These are phyloP conservation scores for Platichthys flesus DNA, from an alignment of 2,113 vertebrate species.

Conservation along the genomic window DNA sequence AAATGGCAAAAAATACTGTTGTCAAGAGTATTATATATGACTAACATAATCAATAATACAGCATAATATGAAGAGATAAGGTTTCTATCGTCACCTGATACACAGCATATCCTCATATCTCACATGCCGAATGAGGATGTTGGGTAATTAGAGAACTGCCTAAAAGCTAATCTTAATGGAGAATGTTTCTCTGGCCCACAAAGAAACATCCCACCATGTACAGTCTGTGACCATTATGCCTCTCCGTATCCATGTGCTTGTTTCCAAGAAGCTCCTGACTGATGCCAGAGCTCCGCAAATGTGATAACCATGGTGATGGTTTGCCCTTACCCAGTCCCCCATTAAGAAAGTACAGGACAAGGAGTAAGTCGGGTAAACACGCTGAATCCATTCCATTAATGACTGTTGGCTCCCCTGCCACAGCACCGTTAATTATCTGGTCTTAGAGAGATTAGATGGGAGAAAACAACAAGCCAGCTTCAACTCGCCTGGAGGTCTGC, in stretches of 20 bases:
- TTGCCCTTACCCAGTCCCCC: slow-evolving; percentile 60
- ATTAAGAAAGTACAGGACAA: slow-evolving; percentile 67
- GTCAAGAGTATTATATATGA: too few relatives aligned
- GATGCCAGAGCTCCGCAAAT: slow-evolving; percentile 46
- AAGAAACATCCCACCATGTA: slow-evolving; percentile 6
- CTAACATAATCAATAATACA: too few relatives aligned
- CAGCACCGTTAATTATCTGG: slow-evolving; percentile 79
- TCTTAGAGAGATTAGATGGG: slow-evolving; percentile 73
- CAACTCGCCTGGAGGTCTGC: slow-evolving; percentile 55
- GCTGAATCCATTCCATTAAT: slow-evolving; percentile 77
- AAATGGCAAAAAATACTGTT: too few relatives aligned
- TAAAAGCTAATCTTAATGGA: slow-evolving; percentile 9
- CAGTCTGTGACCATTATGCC: slow-evolving; percentile 24
- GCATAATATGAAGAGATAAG: too few relatives aligned
- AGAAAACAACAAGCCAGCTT: slow-evolving; percentile 62
- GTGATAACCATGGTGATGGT: slow-evolving; percentile 51
- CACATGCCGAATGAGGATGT: neutral
- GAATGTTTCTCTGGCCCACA: slow-evolving; percentile 6
- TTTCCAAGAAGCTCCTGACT: slow-evolving; percentile 46
- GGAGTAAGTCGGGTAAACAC: slow-evolving; percentile 70
- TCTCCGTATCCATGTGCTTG: slow-evolving; percentile 21
- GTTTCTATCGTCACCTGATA: neutral
- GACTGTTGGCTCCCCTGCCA: slow-evolving; percentile 57
- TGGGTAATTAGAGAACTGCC: slow-evolving; percentile 11
- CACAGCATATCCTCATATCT: neutral